Percentiles rank a stretch among this genome's conserved stretches.
phyloP scores from a whole-genome alignment of 2,888 invertebrate species.

The Mesorhabditis belari region DNA sequence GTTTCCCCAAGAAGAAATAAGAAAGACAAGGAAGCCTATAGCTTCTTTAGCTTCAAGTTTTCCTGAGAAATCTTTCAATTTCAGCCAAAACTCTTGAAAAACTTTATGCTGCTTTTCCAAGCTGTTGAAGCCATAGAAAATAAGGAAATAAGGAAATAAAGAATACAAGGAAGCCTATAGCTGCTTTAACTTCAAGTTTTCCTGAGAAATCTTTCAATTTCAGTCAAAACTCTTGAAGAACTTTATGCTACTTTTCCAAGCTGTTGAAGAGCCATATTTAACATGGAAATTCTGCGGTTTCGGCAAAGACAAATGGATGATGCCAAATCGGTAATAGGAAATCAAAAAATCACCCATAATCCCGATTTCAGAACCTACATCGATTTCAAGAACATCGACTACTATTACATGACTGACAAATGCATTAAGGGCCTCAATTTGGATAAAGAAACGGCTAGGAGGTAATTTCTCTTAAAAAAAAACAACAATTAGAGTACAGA shows the following conservation, averaged over 20 bases:
- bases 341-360: neutral
- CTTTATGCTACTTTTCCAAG: slow-evolving; percentile 42
- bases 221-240: slow-evolving; percentile 39
- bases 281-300: slow-evolving; percentile 44
- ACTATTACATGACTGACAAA: slow-evolving; percentile 29
- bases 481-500: neutral
- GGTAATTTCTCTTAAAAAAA: slow-evolving; percentile 14
- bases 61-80: no score
- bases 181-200: neutral
- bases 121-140: no score
- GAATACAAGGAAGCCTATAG: no score
- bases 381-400: slow-evolving; percentile 31
- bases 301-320: slow-evolving; percentile 39
- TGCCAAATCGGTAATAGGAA: slow-evolving; percentile 33
- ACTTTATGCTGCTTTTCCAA: no score
- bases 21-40: no score
- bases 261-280: slow-evolving; percentile 45
- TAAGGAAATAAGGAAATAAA: no score
- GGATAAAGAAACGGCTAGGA: slow-evolving; percentile 33
- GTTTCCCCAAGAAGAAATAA: no score
- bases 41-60: no score
- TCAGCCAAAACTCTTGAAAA: no score
- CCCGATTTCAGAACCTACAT: slow-evolving; percentile 28
- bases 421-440: slow-evolving; percentile 38
- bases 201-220: slow-evolving; percentile 3